Conservation (phyloP, 2,888 invertebrate genomes). For the Oegoconia quadripuncta region DNA sequence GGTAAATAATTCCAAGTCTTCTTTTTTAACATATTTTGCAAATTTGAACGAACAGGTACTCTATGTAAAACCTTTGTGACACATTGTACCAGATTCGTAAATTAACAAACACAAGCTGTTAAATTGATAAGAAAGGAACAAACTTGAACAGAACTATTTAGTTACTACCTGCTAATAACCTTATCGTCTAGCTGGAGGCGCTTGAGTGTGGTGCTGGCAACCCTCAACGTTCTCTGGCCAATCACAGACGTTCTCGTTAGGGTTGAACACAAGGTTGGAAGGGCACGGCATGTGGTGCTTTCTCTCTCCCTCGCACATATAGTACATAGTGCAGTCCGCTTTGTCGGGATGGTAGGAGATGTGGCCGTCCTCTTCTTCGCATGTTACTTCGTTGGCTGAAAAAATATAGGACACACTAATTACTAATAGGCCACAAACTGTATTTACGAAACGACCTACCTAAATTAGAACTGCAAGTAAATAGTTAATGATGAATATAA, state of each 20-base stretch:
- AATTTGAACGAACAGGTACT: too few species aligned
- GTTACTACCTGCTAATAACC: conserved; percentile 21
- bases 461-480: too few species aligned
- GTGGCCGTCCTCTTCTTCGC: conserved; percentile 96
- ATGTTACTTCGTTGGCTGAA: conserved; percentile 91
- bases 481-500: too few species aligned
- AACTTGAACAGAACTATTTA: conserved; percentile 25
- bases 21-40: too few species aligned
- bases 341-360: conserved; percentile 95
- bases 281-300: conserved; percentile 98
- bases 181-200: conserved; percentile 69
- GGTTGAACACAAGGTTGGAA: conserved; percentile 93
- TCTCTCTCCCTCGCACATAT: conserved; percentile 97
- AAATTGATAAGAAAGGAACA: conserved; percentile 18
- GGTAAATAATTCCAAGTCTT: too few species aligned
- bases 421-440: not conserved
- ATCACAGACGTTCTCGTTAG: conserved; percentile 95
- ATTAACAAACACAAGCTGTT: not conserved
- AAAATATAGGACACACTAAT: conserved; percentile 16
- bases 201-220: conserved; percentile 80
- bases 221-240: conserved; percentile 97
- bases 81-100: conserved; percentile 1
- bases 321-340: conserved; percentile 95
- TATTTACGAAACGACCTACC: too few species aligned
- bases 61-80: too few species aligned